Evolutionary conservation across 2,797 vertebrate species (phyloP).

Genomic region (Petrocephalus schoutedeni): DNA sequence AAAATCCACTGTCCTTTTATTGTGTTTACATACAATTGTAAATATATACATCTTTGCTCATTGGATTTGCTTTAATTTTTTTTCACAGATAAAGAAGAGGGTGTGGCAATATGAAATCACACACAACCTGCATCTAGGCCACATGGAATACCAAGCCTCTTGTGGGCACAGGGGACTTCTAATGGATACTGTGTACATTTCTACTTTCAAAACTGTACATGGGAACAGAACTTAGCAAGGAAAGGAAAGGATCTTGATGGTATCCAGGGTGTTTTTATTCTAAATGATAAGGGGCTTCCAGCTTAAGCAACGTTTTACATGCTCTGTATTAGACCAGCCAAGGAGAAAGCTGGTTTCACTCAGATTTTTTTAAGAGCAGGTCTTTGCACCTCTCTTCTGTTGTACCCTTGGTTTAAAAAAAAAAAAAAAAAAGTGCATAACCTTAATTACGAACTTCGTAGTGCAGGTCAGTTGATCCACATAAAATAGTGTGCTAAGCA

Average conservation of each 20-base stretch:
- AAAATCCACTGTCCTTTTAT: conserved; percentile 1
- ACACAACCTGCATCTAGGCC: neutral
- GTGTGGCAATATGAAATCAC: neutral
- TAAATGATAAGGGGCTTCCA: neutral
- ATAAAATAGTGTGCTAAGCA: neutral
- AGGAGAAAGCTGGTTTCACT: neutral
- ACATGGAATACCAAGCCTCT: neutral
- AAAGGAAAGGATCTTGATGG: neutral
- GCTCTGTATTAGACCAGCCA: neutral
- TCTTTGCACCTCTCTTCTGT: neutral
- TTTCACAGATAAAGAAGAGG: neutral
- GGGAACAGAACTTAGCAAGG: neutral
- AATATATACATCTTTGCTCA: neutral
- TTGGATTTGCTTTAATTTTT: neutral
- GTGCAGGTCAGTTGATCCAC: neutral
- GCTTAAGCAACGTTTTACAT: neutral
- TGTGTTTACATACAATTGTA: neutral
- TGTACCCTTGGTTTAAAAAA: neutral
- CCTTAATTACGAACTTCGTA: neutral
- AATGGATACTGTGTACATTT: neutral
- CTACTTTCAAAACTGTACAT: neutral
- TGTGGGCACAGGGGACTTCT: neutral
- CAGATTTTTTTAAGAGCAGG: neutral
- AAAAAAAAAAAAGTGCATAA: neutral
- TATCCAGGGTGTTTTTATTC: neutral